Evolutionary conservation across 2,113 vertebrate species (phyloP), one percentile per base, ranked within the genome.

Genomic region (Apus apus): DNA sequence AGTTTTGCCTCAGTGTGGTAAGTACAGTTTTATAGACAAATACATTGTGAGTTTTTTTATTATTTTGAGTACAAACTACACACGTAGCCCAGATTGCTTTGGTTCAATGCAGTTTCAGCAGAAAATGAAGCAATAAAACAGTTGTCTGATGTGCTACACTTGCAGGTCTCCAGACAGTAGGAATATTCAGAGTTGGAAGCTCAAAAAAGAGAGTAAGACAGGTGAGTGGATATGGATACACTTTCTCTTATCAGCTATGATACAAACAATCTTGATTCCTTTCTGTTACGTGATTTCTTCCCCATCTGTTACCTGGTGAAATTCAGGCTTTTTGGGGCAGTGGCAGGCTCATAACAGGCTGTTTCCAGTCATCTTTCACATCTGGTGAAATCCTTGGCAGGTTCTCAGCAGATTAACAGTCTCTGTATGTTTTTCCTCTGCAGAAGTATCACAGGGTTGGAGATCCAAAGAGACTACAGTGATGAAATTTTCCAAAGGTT

Each of bases 201-300:
- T 99, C 99, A 90, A 99, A 99, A 98, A 99, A 99, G 97, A 98
- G 99, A 98, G 99, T 99, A 77, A 98, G 99, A 96, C 99, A 99
- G 98, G 99, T 99, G 98, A 98, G 97, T 97, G 79, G 22, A n/a
- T 82, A 79, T 66, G 38, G 17, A 51, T 85, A 46, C 5, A 2
- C 8, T 80, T 84, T 89, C 9, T 45, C 14, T 87, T 23, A 40
- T 85, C 38, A 45, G 30, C 58, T 84, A 3, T 60, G 32, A 34
- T 60, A 64, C 23, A 68, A 61, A 86, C 10, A 65, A 72, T 45
- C n/a, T 22, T 29, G 10, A 61, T 61, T 87, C 7, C 50, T 53
- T 91, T 51, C n/a, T 58, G 20, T 60, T 77, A 66, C 19, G 60
- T 67, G 50, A 61, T 83, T 91, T 91, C 16, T 56, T 90, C 34